A percentile compares a stretch with the other conserved stretches of the same genome.
phyloP scores from a whole-genome alignment of 2,888 invertebrate species.

The Lycocerus yunnanus region DNA sequence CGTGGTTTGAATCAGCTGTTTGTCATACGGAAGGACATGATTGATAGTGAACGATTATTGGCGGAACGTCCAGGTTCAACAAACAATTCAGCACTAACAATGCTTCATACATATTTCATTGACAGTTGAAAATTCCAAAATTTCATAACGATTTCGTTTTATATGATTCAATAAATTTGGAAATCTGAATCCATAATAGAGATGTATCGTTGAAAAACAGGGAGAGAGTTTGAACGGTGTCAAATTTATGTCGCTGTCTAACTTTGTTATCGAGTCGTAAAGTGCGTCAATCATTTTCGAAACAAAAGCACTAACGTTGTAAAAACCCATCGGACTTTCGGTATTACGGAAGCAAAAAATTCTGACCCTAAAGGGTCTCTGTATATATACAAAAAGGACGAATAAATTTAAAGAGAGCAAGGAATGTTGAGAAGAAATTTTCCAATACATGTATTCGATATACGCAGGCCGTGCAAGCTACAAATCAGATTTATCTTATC shows the following conservation, averaged over 20 bases:
- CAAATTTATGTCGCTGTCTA: slow-evolving; percentile 42
- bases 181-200: slow-evolving; percentile 44
- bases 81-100: slow-evolving; percentile 39
- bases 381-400: neutral
- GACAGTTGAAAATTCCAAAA: slow-evolving; percentile 40
- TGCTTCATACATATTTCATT: slow-evolving; percentile 44
- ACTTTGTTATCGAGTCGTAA: slow-evolving; percentile 42
- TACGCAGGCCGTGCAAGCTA: neutral
- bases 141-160: slow-evolving; percentile 46
- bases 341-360: slow-evolving; percentile 23
- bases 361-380: slow-evolving; percentile 1
- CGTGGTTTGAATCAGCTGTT: slow-evolving; percentile 39
- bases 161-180: slow-evolving; percentile 47
- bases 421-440: slow-evolving; percentile 11
- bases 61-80: slow-evolving; percentile 33
- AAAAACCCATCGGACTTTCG: slow-evolving; percentile 19
- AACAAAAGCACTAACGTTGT: slow-evolving; percentile 33
- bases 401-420: slow-evolving; percentile 7
- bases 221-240: slow-evolving; percentile 36
- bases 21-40: slow-evolving; percentile 40
- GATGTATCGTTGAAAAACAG: slow-evolving; percentile 39
- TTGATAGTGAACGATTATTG: slow-evolving; percentile 45
- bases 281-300: slow-evolving; percentile 42
- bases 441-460: slow-evolving; percentile 9
- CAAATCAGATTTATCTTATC: slow-evolving; percentile 11